Conservation (phyloP, 2,113 vertebrate genomes). For the Vicugna pacos region DNA sequence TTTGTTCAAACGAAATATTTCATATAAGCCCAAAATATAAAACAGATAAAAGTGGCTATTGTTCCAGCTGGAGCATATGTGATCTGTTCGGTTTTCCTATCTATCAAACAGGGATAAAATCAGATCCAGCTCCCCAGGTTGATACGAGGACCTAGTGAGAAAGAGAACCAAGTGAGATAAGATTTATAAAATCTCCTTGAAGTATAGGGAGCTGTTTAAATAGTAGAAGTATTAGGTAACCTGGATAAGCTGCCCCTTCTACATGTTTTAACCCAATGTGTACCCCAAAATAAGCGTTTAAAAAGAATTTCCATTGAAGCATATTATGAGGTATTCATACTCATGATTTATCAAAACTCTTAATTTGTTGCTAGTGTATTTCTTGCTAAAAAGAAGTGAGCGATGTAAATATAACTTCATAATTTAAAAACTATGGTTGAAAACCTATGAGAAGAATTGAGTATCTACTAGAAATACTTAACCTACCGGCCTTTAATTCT, state of each 20-base stretch:
- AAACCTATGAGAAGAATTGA: constrained; percentile 23
- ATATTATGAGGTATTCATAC: not conserved
- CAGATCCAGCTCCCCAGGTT: not conserved
- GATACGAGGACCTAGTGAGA: not conserved
- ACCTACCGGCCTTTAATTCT: not conserved
- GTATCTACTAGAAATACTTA: not conserved
- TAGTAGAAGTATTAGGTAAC: not conserved
- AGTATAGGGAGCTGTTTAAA: not conserved
- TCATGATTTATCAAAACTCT: not conserved
- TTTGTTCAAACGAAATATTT: constrained; percentile 19
- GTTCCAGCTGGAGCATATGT: not conserved
- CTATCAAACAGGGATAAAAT: not conserved
- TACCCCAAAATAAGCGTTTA: not conserved
- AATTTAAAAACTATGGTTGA: not conserved
- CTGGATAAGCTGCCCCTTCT: not conserved
- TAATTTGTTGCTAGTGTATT: not conserved
- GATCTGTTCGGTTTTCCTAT: not conserved
- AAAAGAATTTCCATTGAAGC: not conserved
- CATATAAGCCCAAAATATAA: not conserved
- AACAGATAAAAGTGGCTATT: not conserved
- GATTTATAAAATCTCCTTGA: constrained; percentile 8
- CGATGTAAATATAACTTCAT: not conserved
- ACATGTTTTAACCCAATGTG: not conserved
- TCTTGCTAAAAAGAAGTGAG: not conserved
- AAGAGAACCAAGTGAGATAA: not conserved